Evolutionary conservation across 2,113 vertebrate species (phyloP), one percentile per base, ranked within the genome.

Genomic region (Piaya cayana): DNA sequence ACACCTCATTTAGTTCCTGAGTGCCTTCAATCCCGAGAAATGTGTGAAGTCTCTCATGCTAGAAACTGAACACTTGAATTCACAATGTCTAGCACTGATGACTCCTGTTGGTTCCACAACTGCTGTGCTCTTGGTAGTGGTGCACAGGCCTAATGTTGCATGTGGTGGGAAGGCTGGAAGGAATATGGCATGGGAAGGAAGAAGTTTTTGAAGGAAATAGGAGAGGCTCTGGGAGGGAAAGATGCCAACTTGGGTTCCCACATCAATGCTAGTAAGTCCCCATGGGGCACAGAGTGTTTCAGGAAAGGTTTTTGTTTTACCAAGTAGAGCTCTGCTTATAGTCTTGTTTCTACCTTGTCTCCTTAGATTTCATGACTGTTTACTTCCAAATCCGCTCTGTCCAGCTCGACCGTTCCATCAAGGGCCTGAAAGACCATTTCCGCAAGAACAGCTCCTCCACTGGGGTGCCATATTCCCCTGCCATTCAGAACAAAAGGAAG

Each of bases 321-420:
- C 8, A 1, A n/a, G 1, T 3, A 63, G 58, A 78, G 84, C 10
- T 7, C 14, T 69, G 36, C n/a, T 65, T 34, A 17, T 10, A 47
- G 49, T 37, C 27, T 32, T n/a, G 12, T 9, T 82, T 56, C 11
- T 20, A 0, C 53, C 15, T 97, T 64, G 9, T 90, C 82, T 75
- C 88, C 77, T 17, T 98, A 99, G 99, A 99, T 93, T 99, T 99
- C 97, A 99, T 99, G 99, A 99, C 99, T 36, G 99, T 99, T 59
- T 99, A 99, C 98, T 99, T 98, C 97, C 99, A 99, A 97, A 99
- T 99, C 92, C 97, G 99, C 42, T 99, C 99, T 47, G 99, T 98
- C 89, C 99, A 99, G 97, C 97, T 99, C 5, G 99, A 99, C 83
- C 99, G 99, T 70, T 99, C 99, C 95, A 98, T 99, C 96, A 99